These are phyloP conservation scores for Antennarius striatus DNA, from an alignment of 2,113 vertebrate genomes.

Conservation along the genomic window DNA sequence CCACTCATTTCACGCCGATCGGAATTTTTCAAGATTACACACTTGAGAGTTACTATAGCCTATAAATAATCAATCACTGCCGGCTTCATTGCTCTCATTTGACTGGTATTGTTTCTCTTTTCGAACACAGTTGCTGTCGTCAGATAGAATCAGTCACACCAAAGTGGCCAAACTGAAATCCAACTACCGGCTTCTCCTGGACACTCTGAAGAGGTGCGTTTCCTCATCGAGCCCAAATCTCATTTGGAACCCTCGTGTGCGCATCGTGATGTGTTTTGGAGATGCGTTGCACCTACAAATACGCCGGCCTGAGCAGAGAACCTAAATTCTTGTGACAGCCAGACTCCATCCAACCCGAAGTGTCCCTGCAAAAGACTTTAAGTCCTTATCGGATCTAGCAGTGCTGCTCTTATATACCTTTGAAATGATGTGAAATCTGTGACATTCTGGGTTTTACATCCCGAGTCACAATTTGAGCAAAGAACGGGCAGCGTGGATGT, in stretches of 20 bases:
- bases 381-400: constrained; percentile 17
- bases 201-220: constrained; percentile 84
- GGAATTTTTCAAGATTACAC: not conserved
- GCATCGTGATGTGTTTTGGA: not conserved
- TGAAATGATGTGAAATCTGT: constrained; percentile 1
- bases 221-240: not conserved
- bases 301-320: not conserved
- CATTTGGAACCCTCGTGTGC: not conserved
- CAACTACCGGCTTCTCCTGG: constrained; percentile 80
- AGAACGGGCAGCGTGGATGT: not conserved
- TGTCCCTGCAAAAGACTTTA: constrained; percentile 25
- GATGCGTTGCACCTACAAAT: constrained; percentile 1
- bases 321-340: constrained; percentile 1
- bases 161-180: constrained; percentile 82
- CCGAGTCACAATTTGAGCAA: not conserved
- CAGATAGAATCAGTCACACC: constrained; percentile 82
- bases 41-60: not conserved
- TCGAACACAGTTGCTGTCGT: constrained; percentile 79
- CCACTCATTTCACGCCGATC: not conserved
- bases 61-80: not conserved
- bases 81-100: not conserved
- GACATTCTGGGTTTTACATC: not conserved
- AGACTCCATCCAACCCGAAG: constrained; percentile 5
- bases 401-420: not conserved
- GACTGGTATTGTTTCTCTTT: constrained; percentile 23